phyloP scores from a whole-genome alignment of 2,797 vertebrate genomes.

The Acrossocheilus wenchowensis region DNA sequence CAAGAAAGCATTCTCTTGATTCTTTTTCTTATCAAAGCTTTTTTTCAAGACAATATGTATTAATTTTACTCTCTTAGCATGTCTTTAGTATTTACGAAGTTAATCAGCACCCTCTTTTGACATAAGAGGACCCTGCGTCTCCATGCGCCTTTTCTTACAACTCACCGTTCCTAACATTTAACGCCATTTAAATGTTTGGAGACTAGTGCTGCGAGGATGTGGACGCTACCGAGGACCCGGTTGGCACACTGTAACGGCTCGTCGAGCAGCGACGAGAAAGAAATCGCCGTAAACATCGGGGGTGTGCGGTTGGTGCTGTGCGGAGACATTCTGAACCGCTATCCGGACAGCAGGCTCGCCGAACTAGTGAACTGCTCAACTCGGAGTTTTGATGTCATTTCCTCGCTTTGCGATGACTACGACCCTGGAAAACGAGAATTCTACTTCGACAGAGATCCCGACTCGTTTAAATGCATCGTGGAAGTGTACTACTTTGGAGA shows the following conservation, averaged over 20 bases:
- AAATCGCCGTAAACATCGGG: constrained; percentile 93
- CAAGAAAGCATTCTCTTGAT: neutral
- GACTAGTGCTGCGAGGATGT: constrained; percentile 72
- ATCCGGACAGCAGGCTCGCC: constrained; percentile 92
- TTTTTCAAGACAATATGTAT: neutral
- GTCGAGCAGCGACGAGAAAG: constrained; percentile 77
- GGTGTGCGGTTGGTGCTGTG: constrained; percentile 90
- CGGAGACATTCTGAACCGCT: constrained; percentile 86
- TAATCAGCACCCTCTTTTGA: neutral
- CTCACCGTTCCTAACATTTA: constrained; percentile 3
- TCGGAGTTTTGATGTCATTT: constrained; percentile 83
- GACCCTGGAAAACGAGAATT: constrained; percentile 91
- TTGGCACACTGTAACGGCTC: constrained; percentile 73
- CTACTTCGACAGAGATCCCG: constrained; percentile 96
- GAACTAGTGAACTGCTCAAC: constrained; percentile 86
- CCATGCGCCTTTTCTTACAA: constrained; percentile 3
- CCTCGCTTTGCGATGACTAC: constrained; percentile 94
- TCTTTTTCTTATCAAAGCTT: neutral
- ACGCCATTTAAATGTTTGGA: constrained; percentile 37
- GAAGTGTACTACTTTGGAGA: constrained; percentile 95
- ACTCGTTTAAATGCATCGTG: constrained; percentile 93
- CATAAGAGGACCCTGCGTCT: constrained; percentile 14
- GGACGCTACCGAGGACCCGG: constrained; percentile 79
- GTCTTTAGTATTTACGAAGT: neutral
- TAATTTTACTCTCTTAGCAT: neutral